A percentile compares a stretch with the other conserved stretches of the same genome.
Evolutionary conservation across 2,797 vertebrate species (phyloP).

Genomic region (Melopsittacus undulatus): DNA sequence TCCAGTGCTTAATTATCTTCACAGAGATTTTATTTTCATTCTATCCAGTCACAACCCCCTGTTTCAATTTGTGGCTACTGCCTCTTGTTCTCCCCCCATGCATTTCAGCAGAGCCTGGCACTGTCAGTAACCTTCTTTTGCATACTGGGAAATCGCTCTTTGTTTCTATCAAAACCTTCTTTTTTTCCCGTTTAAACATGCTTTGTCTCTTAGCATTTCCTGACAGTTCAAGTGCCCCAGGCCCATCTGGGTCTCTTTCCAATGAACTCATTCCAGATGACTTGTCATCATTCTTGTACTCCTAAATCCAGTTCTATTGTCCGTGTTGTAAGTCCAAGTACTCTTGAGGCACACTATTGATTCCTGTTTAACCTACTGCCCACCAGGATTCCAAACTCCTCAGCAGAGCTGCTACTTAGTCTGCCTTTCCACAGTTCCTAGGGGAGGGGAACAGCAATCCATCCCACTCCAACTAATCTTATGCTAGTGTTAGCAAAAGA

Average conservation of each 20-base stretch:
- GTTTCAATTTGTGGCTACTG: not conserved
- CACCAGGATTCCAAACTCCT: not conserved
- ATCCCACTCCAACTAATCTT: not conserved
- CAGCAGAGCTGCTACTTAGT: not conserved
- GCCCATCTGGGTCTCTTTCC: rapidly evolving
- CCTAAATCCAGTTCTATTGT: not conserved
- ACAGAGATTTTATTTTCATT: not conserved
- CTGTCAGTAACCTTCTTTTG: not conserved
- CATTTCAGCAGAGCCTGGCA: not conserved
- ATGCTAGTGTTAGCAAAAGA: not conserved
- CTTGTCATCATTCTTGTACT: not conserved
- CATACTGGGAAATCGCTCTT: not conserved
- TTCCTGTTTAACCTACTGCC: not conserved
- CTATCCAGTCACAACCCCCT: not conserved
- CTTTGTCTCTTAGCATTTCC: not conserved
- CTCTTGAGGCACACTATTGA: not conserved
- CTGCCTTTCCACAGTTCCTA: not conserved
- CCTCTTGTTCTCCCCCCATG: not conserved
- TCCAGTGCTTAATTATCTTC: not conserved
- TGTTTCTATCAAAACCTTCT: not conserved
- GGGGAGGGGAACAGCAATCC: not conserved
- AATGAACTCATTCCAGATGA: rapidly evolving
- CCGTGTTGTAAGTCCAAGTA: not conserved
- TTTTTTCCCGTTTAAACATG: not conserved
- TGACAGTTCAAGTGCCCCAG: not conserved